Evolutionary conservation across 2,113 vertebrate genomes (phyloP).

Genomic region (Ochotona curzoniae): DNA sequence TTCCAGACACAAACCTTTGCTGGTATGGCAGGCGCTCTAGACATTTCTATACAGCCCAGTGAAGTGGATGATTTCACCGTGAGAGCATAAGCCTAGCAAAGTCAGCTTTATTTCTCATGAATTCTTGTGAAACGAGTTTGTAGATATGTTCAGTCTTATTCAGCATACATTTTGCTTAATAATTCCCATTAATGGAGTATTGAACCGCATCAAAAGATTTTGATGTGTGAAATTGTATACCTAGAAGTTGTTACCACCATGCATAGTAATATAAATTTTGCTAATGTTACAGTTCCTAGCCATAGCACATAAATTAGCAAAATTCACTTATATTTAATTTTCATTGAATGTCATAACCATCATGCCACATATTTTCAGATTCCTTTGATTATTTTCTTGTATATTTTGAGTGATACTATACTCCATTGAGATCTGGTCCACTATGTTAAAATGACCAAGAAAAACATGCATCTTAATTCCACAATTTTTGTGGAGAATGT

Average conservation of each 20-base stretch:
- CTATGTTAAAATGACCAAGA: not conserved
- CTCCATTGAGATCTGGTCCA: not conserved
- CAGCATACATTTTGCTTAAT: conserved; percentile 44
- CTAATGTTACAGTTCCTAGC: conserved; percentile 9
- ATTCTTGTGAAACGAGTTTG: conserved; percentile 58
- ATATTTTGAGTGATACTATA: not conserved
- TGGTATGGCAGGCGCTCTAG: not conserved
- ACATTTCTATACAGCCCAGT: not conserved
- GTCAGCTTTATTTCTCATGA: conserved; percentile 52
- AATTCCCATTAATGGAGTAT: conserved; percentile 51
- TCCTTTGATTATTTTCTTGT: conserved; percentile 55
- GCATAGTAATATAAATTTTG: not conserved
- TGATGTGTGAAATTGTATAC: conserved; percentile 40
- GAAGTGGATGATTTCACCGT: not conserved
- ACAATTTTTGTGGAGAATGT: conserved; percentile 7
- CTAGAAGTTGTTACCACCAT: conserved; percentile 47
- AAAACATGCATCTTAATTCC: conserved; percentile 32
- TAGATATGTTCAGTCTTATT: not conserved
- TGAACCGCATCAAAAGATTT: conserved; percentile 47
- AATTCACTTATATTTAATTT: conserved; percentile 62
- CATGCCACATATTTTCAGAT: conserved; percentile 58
- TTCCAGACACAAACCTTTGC: conserved; percentile 12
- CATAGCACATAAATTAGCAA: conserved; percentile 12
- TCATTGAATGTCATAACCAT: conserved; percentile 30
- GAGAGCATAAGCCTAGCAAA: not conserved